These are phyloP conservation scores for Emydoidea blandingii DNA, from an alignment of 2,797 vertebrate species.

Conservation along the genomic window DNA sequence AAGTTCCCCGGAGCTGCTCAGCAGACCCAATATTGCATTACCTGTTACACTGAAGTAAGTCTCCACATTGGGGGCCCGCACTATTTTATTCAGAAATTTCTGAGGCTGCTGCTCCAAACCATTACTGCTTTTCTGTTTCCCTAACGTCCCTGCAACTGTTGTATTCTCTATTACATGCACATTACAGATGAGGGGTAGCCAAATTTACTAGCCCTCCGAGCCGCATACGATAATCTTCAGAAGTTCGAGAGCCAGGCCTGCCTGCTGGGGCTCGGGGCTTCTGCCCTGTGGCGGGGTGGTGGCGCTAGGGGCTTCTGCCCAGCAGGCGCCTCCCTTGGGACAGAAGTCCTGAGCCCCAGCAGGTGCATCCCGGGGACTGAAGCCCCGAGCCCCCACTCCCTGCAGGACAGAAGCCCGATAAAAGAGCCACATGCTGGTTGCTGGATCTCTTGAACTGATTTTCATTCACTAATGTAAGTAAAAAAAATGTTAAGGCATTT, in stretches of 20 bases:
- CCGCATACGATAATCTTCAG: no score
- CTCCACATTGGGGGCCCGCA: neutral
- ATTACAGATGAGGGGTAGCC: no score
- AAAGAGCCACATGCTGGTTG: neutral
- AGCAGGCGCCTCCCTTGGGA: no score
- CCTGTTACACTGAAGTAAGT: neutral
- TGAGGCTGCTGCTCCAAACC: neutral
- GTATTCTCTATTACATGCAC: neutral
- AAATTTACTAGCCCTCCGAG: no score
- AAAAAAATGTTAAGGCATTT: neutral
- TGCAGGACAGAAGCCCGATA: no score
- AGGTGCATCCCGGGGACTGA: no score
- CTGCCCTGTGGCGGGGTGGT: no score
- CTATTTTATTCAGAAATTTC: neutral
- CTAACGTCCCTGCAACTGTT: neutral
- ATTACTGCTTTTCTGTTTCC: neutral
- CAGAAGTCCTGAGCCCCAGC: no score
- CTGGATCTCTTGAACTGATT: neutral
- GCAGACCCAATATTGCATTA: neutral
- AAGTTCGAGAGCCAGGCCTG: no score
- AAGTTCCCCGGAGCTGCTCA: neutral
- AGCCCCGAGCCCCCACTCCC: no score
- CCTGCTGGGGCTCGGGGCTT: no score
- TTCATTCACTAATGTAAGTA: neutral
- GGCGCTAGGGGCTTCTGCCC: no score